Evolutionary conservation across 2,888 invertebrate genomes (phyloP).

Genomic region (Hemistola chrysoprasaria): DNA sequence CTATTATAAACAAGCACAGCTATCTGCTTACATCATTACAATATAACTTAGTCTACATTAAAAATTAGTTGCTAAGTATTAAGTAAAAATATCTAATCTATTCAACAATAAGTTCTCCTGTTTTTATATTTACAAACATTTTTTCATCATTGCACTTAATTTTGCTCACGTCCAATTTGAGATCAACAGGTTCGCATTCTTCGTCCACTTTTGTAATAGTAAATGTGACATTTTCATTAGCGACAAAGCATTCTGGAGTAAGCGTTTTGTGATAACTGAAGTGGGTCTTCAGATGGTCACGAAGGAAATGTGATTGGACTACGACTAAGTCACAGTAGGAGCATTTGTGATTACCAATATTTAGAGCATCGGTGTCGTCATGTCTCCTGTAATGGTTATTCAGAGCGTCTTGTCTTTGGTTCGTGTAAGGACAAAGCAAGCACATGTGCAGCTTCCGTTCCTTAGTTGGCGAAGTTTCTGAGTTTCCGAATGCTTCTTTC

Average conservation of each 20-base stretch:
- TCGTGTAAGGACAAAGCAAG: conserved; percentile 90
- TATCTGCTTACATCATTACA: conserved; percentile 3
- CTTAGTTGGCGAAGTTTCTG: conserved; percentile 73
- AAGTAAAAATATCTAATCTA: conserved; percentile 28
- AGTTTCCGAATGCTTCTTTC: conserved; percentile 51
- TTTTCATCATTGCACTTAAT: conserved; percentile 57
- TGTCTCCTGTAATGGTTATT: conserved; percentile 90
- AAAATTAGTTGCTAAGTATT: background rate
- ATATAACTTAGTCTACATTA: background rate
- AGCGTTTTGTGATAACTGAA: conserved; percentile 83
- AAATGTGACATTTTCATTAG: conserved; percentile 83
- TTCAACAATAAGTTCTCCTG: conserved; percentile 63
- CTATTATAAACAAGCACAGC: conserved; percentile 18
- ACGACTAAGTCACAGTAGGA: conserved; percentile 92
- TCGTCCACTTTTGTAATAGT: conserved; percentile 75
- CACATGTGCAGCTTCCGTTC: conserved; percentile 86
- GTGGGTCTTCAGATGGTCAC: conserved; percentile 91
- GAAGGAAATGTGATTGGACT: conserved; percentile 86
- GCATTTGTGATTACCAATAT: conserved; percentile 85
- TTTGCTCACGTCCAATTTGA: conserved; percentile 61
- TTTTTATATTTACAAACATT: conserved; percentile 67
- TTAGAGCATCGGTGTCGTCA: conserved; percentile 79
- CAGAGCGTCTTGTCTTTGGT: conserved; percentile 87
- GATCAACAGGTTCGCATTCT: conserved; percentile 56
- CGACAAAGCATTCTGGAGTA: conserved; percentile 83